Evolutionary conservation across 2,888 invertebrate species (phyloP).

Genomic region (Salticus scenicus): DNA sequence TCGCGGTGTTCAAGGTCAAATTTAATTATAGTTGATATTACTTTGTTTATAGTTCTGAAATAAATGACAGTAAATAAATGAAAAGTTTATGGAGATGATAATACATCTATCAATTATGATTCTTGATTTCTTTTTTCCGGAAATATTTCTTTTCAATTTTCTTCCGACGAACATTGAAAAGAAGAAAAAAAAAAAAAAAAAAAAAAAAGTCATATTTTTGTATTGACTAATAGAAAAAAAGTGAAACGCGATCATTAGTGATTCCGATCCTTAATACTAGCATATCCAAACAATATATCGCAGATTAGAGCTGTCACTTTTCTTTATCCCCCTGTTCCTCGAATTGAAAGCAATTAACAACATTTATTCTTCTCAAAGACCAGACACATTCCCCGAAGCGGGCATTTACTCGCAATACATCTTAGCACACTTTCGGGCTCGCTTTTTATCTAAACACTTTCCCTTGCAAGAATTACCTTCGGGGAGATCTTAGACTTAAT

Average conservation of each 20-base stretch:
- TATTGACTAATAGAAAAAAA: too few relatives aligned
- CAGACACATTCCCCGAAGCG: neutral
- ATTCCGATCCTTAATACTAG: neutral
- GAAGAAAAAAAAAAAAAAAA: too few relatives aligned
- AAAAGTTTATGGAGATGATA: too few relatives aligned
- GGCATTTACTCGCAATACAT: conserved; percentile 12
- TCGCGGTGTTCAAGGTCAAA: too few relatives aligned
- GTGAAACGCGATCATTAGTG: neutral
- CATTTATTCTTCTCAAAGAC: neutral
- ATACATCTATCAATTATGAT: too few relatives aligned
- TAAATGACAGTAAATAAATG: too few relatives aligned
- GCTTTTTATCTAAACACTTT: neutral
- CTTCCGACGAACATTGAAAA: too few relatives aligned
- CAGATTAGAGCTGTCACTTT: conserved; percentile 7
- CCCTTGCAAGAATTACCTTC: neutral
- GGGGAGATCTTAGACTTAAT: conserved; percentile 2
- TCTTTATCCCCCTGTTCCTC: neutral
- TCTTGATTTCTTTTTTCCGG: too few relatives aligned
- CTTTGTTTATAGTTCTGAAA: too few relatives aligned
- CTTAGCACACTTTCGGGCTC: neutral
- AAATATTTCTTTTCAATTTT: too few relatives aligned
- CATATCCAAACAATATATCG: conserved; percentile 1
- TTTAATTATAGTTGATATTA: too few relatives aligned
- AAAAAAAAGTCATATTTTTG: too few relatives aligned
- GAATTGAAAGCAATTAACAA: conserved; percentile 4